phyloP scores from a whole-genome alignment of 37 sponge, comb jelly and placozoan species.

The Sycon ciliatum region DNA sequence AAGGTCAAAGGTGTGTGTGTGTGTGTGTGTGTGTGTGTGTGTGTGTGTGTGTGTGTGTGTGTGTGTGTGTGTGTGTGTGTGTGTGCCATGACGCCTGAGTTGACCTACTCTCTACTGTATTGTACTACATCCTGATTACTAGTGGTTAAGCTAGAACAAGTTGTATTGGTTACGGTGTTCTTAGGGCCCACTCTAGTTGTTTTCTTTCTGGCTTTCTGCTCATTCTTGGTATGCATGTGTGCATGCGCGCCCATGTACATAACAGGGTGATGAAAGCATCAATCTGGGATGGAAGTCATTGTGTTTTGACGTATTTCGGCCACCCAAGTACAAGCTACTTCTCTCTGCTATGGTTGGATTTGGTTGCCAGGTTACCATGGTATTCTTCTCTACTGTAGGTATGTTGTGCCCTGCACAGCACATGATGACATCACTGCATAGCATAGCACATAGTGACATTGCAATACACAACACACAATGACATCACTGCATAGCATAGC shows the following conservation, averaged over 20 bases:
- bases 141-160: too few relatives aligned
- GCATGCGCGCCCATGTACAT: too few relatives aligned
- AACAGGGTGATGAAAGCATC: slow-evolving; percentile 59
- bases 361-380: slow-evolving; percentile 68
- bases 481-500: too few relatives aligned
- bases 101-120: neutral
- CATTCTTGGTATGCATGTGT: too few relatives aligned
- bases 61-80: slow-evolving; percentile 20
- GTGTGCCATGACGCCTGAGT: neutral
- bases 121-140: too few relatives aligned
- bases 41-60: slow-evolving; percentile 18
- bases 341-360: slow-evolving; percentile 78
- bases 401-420: too few relatives aligned
- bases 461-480: too few relatives aligned
- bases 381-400: slow-evolving; percentile 68
- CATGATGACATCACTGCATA: too few relatives aligned
- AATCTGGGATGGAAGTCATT: slow-evolving; percentile 99
- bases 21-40: slow-evolving; percentile 13
- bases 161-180: too few relatives aligned
- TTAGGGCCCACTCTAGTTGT: too few relatives aligned
- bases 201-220: too few relatives aligned
- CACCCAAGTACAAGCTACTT: slow-evolving; percentile 70
- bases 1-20: slow-evolving; percentile 15
- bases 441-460: too few relatives aligned
- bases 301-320: slow-evolving; percentile 93